Evolutionary conservation across 2,888 invertebrate genomes (phyloP), one percentile per base, ranked within the genome.

Genomic region (Leptinotarsa rubiginosa): DNA sequence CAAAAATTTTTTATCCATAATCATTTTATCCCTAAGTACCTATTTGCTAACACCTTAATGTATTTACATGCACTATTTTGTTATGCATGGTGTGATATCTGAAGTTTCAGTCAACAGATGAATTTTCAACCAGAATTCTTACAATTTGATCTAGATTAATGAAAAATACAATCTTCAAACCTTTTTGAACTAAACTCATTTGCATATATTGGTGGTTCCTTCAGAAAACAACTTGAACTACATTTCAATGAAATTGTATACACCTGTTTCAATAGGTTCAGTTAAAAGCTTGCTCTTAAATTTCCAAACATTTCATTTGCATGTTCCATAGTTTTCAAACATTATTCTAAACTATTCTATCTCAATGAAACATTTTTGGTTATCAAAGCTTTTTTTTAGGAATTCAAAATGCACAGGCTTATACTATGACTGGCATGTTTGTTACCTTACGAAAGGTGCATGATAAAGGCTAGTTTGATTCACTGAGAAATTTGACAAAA

Each of bases 161-260:
- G 10, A 41, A 41, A 3, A 41, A 41, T 10, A 41, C 10, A 50
- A n/a, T 50, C n/a, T 50, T 50, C 67, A 59, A 67, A 59, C n/a
- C 66, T 70, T 66, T 66, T 62, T 70, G 65, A 74, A 66, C 13
- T 52, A 70, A 67, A 31, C 18, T 22, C 47, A 66, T 25, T 65
- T 73, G 70, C 74, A 70, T 70, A 70, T 74, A n/a, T 47, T 50
- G 15, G 2, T 56, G 22, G 56, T 22, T 69, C 25, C 49, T 73
- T 65, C 73, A 73, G 59, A 59, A 74, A 62, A 72, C 5, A 59
- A 74, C 52, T 62, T 62, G 22, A 56, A 62, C 16, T 50, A 41
- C 4, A 72, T 10, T 47, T 47, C 62, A 5, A n/a, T 15, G 31
- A 41, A 31, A 15, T 62, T 62, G 62, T 62, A 62, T 12, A 31